Percentiles rank a stretch among this genome's conserved stretches.
Conservation (phyloP, 2,888 invertebrate species). For the Apotomis capreana region DNA sequence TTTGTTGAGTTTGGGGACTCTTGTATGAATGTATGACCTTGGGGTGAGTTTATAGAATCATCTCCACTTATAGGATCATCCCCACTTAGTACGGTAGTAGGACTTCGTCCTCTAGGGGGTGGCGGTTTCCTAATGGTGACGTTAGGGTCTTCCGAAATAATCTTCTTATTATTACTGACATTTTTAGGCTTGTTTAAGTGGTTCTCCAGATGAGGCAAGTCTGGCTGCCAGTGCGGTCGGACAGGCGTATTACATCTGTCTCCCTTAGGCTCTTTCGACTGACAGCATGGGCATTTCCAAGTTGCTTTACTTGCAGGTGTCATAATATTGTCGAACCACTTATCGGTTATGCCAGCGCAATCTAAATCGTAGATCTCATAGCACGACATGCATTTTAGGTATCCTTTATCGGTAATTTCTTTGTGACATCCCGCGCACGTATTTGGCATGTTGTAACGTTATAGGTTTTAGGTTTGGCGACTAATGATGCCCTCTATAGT, state of each 20-base stretch:
- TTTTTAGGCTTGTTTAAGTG: not conserved
- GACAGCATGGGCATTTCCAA: not conserved
- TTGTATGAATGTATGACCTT: not conserved
- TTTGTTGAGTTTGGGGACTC: not conserved
- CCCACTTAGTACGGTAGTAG: not conserved
- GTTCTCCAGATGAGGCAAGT: not conserved
- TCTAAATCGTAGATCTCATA: not conserved
- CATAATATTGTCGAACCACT: not conserved
- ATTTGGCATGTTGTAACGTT: too few species aligned
- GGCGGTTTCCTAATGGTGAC: not conserved
- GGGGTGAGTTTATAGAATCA: not conserved
- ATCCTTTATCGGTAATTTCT: conserved; percentile 3
- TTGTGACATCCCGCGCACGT: not conserved
- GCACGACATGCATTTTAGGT: conserved; percentile 2
- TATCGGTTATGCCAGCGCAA: not conserved
- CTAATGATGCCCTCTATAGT: not conserved
- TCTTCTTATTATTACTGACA: too few species aligned
- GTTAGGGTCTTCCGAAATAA: not conserved
- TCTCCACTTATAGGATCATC: not conserved
- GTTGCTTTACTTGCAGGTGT: not conserved
- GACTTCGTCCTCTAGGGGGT: not conserved
- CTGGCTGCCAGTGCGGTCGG: not conserved
- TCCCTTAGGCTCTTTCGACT: not conserved
- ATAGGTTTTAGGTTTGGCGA: too few species aligned
- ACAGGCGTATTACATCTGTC: not conserved